phyloP scores from a whole-genome alignment of 2,797 vertebrate species.

The Hippopotamyrus pictus region DNA sequence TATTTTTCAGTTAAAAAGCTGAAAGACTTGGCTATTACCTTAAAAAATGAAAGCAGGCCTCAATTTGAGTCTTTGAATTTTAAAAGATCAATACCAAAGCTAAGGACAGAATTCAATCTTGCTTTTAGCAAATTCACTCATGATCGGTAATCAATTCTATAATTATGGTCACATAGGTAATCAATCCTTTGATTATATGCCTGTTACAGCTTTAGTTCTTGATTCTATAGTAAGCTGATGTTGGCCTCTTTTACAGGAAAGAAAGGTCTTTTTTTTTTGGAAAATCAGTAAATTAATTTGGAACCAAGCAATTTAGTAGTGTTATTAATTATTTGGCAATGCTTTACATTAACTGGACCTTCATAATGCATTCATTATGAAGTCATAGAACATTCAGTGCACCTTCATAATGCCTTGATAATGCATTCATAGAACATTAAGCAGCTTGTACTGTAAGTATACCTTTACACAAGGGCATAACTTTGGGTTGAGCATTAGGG shows the following conservation, averaged over 20 bases:
- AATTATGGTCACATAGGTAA: neutral
- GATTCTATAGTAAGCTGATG: neutral
- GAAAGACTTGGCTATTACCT: neutral
- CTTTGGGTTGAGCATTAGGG: neutral
- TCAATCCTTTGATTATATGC: neutral
- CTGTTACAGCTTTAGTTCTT: neutral
- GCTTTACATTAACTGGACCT: neutral
- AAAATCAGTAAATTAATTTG: neutral
- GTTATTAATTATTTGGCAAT: neutral
- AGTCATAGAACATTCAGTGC: neutral
- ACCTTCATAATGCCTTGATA: neutral
- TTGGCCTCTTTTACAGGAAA: neutral
- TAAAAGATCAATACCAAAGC: neutral
- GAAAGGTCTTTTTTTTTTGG: neutral
- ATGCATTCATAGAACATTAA: neutral
- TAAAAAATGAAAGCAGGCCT: slow-evolving; percentile 4
- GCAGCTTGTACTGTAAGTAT: neutral
- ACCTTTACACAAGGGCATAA: neutral
- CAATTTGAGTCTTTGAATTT: neutral
- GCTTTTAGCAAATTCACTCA: neutral
- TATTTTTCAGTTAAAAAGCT: slow-evolving; percentile 6
- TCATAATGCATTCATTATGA: neutral
- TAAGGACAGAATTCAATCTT: slow-evolving; percentile 11
- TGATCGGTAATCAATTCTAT: slow-evolving; percentile 12
- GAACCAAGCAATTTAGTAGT: neutral